Evolutionary conservation across 2,113 vertebrate genomes (phyloP).

Genomic region (Eulacestoma nigropectus): DNA sequence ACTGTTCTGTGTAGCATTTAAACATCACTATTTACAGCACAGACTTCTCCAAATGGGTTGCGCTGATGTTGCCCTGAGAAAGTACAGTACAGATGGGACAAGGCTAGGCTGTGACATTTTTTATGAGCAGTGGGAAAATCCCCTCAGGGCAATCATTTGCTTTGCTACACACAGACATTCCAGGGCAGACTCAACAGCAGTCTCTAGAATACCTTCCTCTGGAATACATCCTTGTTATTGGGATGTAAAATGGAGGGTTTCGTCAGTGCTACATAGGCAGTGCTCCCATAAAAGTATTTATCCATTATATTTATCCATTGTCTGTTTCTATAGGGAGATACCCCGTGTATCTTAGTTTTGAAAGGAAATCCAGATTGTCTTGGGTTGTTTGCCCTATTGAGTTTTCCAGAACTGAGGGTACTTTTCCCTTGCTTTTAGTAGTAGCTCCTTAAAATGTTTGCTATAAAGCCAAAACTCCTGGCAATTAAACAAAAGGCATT

Average conservation of each 20-base stretch:
- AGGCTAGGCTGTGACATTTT: conserved; percentile 56
- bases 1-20: background rate
- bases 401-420: background rate
- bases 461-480: background rate
- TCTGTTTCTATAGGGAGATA: background rate
- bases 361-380: background rate
- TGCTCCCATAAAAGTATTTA: background rate
- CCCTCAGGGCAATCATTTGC: conserved; percentile 63
- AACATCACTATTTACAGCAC: conserved; percentile 23
- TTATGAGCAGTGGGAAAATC: conserved; percentile 68
- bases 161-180: conserved; percentile 61
- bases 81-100: conserved; percentile 51
- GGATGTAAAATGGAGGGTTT: background rate
- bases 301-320: background rate
- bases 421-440: background rate
- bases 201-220: conserved; percentile 15
- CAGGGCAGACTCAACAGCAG: conserved; percentile 41
- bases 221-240: background rate
- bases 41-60: conserved; percentile 18
- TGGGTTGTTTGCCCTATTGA: background rate
- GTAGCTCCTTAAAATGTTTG: background rate
- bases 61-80: conserved; percentile 38
- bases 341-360: background rate
- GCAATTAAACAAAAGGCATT: background rate
- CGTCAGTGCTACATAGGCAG: background rate